Evolutionary conservation across 2,888 invertebrate genomes (phyloP).

Genomic region (Trimorus sp.): DNA sequence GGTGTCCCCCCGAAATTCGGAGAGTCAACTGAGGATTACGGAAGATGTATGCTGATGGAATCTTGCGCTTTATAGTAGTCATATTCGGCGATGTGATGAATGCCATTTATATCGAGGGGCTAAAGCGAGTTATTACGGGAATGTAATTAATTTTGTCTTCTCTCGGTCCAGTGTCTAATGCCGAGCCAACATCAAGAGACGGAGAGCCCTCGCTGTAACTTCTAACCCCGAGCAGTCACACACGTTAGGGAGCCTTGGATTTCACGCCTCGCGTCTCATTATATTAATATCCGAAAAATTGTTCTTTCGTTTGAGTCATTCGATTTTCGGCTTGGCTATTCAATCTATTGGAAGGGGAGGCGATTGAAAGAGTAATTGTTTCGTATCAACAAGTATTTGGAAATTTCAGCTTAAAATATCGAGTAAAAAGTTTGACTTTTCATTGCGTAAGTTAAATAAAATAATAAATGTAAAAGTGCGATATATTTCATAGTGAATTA

Average conservation of each 20-base stretch:
- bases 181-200: conserved; percentile 51
- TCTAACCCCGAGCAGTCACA: conserved; percentile 41
- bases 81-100: conserved; percentile 72
- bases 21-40: conserved; percentile 74
- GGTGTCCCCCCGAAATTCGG: conserved; percentile 72
- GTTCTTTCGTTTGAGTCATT: conserved; percentile 44
- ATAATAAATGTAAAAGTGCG: too few species aligned
- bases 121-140: conserved; percentile 75
- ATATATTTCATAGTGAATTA: too few species aligned
- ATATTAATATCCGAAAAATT: conserved; percentile 53
- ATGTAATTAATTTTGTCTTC: conserved; percentile 79
- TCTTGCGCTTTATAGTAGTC: conserved; percentile 76
- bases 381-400: too few species aligned
- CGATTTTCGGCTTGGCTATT: conserved; percentile 28
- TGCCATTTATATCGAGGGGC: conserved; percentile 72
- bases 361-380: conserved; percentile 1
- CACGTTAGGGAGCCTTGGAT: conserved; percentile 57
- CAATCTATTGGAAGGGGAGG: neutral
- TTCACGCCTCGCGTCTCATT: conserved; percentile 61
- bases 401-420: too few species aligned
- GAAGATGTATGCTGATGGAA: conserved; percentile 80
- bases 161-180: conserved; percentile 61
- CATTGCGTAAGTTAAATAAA: too few species aligned
- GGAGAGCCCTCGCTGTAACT: conserved; percentile 45
- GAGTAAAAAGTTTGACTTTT: too few species aligned